Conservation (phyloP, 2,113 vertebrate species). For the Amblyornis subalaris region DNA sequence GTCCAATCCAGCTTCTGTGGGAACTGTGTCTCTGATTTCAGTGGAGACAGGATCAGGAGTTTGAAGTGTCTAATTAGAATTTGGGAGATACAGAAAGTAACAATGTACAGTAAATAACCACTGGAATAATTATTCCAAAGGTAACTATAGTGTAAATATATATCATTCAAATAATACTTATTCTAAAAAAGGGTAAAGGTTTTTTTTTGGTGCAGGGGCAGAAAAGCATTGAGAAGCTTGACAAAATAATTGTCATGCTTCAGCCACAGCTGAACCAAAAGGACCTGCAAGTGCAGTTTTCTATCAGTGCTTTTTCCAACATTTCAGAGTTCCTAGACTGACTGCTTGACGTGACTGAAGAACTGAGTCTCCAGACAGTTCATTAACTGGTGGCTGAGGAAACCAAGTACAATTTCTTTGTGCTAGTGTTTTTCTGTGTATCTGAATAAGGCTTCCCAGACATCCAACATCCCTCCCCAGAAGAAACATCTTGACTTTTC, state of each 20-base stretch:
- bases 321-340: conserved; percentile 3
- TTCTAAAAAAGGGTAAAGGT: not conserved
- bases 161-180: not conserved
- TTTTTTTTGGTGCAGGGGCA: not conserved
- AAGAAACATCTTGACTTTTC: conserved; percentile 13
- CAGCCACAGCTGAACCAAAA: not conserved
- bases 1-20: not conserved
- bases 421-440: not conserved
- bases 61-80: not conserved
- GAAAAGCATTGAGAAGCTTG: not conserved
- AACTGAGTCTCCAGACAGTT: conserved; percentile 24
- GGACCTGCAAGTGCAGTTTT: not conserved
- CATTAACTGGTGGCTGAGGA: conserved; percentile 21
- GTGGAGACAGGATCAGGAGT: not conserved
- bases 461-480: not conserved
- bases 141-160: not conserved
- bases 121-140: not conserved
- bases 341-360: not conserved
- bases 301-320: not conserved
- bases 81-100: not conserved
- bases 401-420: not conserved
- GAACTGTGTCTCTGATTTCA: not conserved
- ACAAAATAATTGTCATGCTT: not conserved
- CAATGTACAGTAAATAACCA: not conserved
- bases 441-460: not conserved